Conservation (phyloP, 1,140 invertebrate species). For the Trichoplusia ni region DNA sequence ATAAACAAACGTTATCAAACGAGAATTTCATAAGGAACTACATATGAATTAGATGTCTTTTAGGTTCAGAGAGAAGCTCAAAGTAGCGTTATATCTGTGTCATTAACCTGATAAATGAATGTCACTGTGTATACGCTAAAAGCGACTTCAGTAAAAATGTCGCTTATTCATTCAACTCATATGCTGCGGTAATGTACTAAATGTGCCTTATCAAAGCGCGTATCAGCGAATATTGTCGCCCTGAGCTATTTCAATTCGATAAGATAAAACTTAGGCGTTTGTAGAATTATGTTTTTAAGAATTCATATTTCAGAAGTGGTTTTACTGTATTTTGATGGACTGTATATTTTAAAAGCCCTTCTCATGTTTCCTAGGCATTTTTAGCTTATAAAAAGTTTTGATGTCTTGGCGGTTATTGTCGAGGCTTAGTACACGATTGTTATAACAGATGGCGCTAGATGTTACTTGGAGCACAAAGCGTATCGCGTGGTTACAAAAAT, state of each 20-base stretch:
- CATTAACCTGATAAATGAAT: no score
- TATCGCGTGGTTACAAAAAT: slow-evolving; percentile 42
- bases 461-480: slow-evolving; percentile 16
- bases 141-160: no score
- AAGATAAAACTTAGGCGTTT: slow-evolving; percentile 24
- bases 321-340: background rate
- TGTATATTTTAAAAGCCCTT: background rate
- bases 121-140: no score
- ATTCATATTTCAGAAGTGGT: no score
- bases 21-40: no score
- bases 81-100: no score
- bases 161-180: background rate
- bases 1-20: no score
- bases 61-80: no score
- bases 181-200: background rate
- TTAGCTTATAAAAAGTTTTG: background rate
- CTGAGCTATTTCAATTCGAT: slow-evolving; percentile 21
- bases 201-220: slow-evolving; percentile 1
- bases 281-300: background rate
- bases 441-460: slow-evolving; percentile 56
- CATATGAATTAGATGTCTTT: no score
- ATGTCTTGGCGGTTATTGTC: background rate
- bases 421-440: slow-evolving; percentile 14
- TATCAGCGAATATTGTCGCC: slow-evolving; percentile 16
- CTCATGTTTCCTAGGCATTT: no score